These are phyloP conservation scores for Natator depressus DNA, from an alignment of 2,113 vertebrate species.

Conservation along the genomic window DNA sequence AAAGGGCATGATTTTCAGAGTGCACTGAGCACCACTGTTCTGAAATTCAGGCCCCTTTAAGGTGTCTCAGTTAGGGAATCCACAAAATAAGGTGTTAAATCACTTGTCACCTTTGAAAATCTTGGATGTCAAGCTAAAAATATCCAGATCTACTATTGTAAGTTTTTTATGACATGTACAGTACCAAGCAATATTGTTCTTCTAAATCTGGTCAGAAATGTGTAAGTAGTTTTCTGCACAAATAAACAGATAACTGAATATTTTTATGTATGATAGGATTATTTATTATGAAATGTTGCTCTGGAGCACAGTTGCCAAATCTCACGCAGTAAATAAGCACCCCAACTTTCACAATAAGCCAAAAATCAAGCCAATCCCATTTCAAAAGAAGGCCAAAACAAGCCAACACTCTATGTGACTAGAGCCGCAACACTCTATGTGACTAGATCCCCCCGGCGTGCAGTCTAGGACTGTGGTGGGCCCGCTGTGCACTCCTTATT, in stretches of 20 bases:
- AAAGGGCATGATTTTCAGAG: not conserved
- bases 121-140: not conserved
- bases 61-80: not conserved
- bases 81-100: not conserved
- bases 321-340: too few relatives aligned
- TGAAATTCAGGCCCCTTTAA: not conserved
- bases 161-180: not conserved
- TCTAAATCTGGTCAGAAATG: conserved; percentile 49
- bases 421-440: too few relatives aligned
- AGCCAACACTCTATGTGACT: too few relatives aligned
- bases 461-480: too few relatives aligned
- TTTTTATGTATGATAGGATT: conserved; percentile 38
- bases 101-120: not conserved
- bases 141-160: not conserved
- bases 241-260: not conserved
- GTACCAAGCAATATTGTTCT: not conserved
- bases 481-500: too few relatives aligned
- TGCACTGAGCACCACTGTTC: not conserved
- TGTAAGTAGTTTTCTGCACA: conserved; percentile 26
- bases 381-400: too few relatives aligned
- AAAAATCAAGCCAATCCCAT: too few relatives aligned
- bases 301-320: not conserved
- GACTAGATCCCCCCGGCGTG: too few relatives aligned
- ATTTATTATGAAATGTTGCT: conserved; percentile 38
- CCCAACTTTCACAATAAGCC: too few relatives aligned